phyloP scores from a whole-genome alignment of 2,797 vertebrate species.

The Triplophysa yarkandensis region DNA sequence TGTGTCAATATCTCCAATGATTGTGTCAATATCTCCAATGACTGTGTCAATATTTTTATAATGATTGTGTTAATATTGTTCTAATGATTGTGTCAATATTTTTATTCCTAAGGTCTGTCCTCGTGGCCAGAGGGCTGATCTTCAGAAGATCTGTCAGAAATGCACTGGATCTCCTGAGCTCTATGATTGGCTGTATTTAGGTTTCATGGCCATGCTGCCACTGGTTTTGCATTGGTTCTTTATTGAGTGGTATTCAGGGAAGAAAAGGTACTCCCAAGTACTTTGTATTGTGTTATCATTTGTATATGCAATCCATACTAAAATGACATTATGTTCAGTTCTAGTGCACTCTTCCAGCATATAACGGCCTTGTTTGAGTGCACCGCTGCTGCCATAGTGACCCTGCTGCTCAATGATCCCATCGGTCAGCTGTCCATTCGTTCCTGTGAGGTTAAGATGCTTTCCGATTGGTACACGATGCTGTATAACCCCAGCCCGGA shows the following conservation, averaged over 20 bases:
- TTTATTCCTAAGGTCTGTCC: constrained; percentile 85
- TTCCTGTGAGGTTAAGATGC: constrained; percentile 91
- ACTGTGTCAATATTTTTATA: too few species aligned
- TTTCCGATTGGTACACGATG: constrained; percentile 99
- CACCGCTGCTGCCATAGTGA: constrained; percentile 79
- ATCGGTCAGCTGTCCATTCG: constrained; percentile 81
- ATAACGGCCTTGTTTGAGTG: constrained; percentile 89
- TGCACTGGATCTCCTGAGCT: constrained; percentile 86
- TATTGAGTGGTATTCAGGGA: constrained; percentile 98
- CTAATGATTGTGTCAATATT: too few species aligned
- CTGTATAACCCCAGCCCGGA: constrained; percentile 97
- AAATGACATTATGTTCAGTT: constrained; percentile 69
- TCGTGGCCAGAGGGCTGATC: constrained; percentile 85
- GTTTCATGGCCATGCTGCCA: constrained; percentile 98
- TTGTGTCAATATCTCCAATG: too few species aligned
- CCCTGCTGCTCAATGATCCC: constrained; percentile 88
- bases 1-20: too few species aligned
- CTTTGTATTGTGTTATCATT: too few species aligned
- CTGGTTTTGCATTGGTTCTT: constrained; percentile 98
- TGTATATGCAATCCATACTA: too few species aligned
- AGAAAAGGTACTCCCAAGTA: constrained; percentile 83
- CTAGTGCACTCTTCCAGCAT: constrained; percentile 92
- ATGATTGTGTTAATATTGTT: too few species aligned
- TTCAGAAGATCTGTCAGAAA: constrained; percentile 85
- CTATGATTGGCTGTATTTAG: constrained; percentile 97